Evolutionary conservation across 2,113 vertebrate genomes (phyloP), one percentile per base, ranked within the genome.

Genomic region (Pheucticus melanocephalus): DNA sequence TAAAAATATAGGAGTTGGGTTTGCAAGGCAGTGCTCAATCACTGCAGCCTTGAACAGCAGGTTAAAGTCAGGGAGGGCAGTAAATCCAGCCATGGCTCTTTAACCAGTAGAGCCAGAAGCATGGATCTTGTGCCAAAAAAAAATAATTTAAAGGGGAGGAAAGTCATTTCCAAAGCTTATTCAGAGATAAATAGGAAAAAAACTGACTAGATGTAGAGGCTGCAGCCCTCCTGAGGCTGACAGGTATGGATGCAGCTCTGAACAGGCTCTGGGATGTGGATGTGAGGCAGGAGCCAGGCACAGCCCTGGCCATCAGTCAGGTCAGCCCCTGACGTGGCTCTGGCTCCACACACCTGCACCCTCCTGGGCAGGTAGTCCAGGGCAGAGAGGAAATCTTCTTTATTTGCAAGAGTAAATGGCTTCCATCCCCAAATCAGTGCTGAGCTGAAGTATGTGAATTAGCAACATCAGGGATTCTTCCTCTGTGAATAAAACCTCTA

Each of bases 21-120:
- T 97, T 97, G 84, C 90, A 95, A 97, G 88, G 54, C 93, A 87
- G 76, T 75, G 64, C 91, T 97, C 96, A 94, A 95, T 97, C 97
- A 97, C 85, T 81, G 86, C 37, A 93, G 90, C 95, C 95, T 97
- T 97, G 97, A 97, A 94, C 87, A 97, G 81, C 82, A 94, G 94
- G 92, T 94, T 95, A 93, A 92, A 93, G 88, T 79, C 95, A 92
- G 94, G 66, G 60, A 94, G 15, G 57, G 85, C 76, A 85, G 94
- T 97, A 97, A 97, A 97, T 97, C 92, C 73, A 91, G 51, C 50
- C 78, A 54, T 64, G 90, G 78, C 39, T 97, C 88, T 96, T 92
- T 87, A 97, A 88, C 86, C 87, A 83, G 39, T 61, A 70, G 57
- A 90, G 71, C 73, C 78, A 96, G 79, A 77, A 95, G 21, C 80